A percentile compares a stretch with the other conserved stretches of the same genome.
These are phyloP conservation scores for Iselma pallidipennis DNA, from an alignment of 2,888 invertebrate species.

Conservation along the genomic window DNA sequence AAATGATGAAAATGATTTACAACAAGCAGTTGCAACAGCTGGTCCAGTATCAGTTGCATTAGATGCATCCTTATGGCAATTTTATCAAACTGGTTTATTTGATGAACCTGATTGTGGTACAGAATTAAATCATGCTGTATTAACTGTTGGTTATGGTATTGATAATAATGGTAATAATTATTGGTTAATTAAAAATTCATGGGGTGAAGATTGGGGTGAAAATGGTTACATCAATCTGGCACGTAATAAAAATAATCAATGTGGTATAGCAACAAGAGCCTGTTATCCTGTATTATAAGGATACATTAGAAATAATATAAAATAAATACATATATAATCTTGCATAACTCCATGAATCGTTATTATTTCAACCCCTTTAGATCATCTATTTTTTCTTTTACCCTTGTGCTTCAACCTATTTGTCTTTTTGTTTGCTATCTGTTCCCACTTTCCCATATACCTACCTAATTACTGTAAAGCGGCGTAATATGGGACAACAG, in stretches of 20 bases:
- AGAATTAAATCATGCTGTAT: slow-evolving; percentile 77
- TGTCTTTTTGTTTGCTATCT: too few relatives aligned
- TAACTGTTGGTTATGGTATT: slow-evolving; percentile 60
- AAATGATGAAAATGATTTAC: too few relatives aligned
- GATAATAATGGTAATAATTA: slow-evolving; percentile 60
- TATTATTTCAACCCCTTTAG: too few relatives aligned
- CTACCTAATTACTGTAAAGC: too few relatives aligned
- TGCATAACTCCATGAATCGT: too few relatives aligned
- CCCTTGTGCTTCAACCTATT: too few relatives aligned
- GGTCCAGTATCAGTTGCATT: slow-evolving; percentile 87
- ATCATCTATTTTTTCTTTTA: too few relatives aligned
- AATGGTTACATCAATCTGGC: slow-evolving; percentile 46
- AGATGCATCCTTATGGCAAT: slow-evolving; percentile 78
- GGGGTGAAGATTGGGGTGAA: slow-evolving; percentile 56
- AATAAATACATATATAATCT: too few relatives aligned
- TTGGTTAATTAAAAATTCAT: slow-evolving; percentile 75
- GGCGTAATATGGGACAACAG: too few relatives aligned
- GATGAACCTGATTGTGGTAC: slow-evolving; percentile 73
- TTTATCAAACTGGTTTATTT: slow-evolving; percentile 78
- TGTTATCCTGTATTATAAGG: too few relatives aligned
- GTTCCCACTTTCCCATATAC: too few relatives aligned
- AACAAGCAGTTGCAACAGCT: slow-evolving; percentile 74
- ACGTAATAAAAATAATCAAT: slow-evolving; percentile 68
- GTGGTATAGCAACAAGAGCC: slow-evolving; percentile 92
- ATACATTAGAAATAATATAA: too few relatives aligned